Base-by-base conservation (phyloP, 2,797 vertebrate genomes). In the Linurgus olivaceus region DNA sequence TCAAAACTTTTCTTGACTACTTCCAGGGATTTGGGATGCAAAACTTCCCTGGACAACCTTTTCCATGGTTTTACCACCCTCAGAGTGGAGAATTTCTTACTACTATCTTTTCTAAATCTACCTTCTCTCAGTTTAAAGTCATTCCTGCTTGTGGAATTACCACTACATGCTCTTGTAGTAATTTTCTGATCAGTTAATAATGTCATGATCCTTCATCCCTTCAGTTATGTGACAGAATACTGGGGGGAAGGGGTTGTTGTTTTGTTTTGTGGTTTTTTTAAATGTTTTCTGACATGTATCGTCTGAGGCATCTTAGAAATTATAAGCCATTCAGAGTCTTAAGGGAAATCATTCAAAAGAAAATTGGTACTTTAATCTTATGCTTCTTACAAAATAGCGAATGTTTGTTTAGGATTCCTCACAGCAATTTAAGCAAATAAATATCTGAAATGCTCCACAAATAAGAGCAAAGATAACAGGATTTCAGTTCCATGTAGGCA, bases 161-260 rank as follows among this genome's bases (percentile, higher is more conserved):
- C 21, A 16, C 40, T 40, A 40, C 10, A 28, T 42, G 7, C 33
- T 35, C 8, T 28, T 37, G 10, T 14, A 48, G 9, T 35, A 67
- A 26, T 26, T 45, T 66, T 17, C 29, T 50, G 7, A 8, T 42
- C 28, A 57, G 18, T 65, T 73, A 73, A 68, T 80, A 15, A 33
- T 31, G 10, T 40, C 15, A 65, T 52, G 35, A 38, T 74, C 23
- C 25, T 72, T 81, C 37, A 67, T 18, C 19, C 57, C 13, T 61
- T 75, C 48, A 55, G 26, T 70, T 82, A 23, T 11, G 15, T 71
- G 21, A 57, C 33, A 68, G 31, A 37, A 16, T 37, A 62, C 3
- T n/a, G 35, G 9, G 54, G 3, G 18, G 9, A 11, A 3, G 4
- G 5, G 5, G 4, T 3, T 17, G 8, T 28, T 44, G 13, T 50